Evolutionary conservation across 2,113 vertebrate genomes (phyloP).

Genomic region (Conger conger): DNA sequence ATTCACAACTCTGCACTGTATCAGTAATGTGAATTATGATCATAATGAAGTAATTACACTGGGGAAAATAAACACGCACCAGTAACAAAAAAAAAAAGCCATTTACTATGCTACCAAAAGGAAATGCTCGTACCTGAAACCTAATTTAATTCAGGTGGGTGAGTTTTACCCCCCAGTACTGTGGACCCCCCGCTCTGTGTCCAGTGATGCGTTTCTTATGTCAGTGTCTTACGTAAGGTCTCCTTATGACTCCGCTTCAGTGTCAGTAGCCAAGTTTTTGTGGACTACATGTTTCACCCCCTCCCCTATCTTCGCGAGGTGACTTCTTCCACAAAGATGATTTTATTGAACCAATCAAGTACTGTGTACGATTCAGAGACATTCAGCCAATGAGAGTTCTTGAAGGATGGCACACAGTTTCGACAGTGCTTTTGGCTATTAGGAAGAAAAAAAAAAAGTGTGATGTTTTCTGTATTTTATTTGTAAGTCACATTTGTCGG

Average conservation of each 20-base stretch:
- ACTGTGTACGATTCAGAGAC: neutral
- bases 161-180: neutral
- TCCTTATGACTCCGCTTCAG: neutral
- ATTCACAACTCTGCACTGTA: slow-evolving; percentile 16
- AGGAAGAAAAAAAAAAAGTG: neutral
- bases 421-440: neutral
- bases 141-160: neutral
- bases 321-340: neutral
- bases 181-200: neutral
- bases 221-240: neutral
- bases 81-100: neutral
- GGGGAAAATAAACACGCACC: neutral
- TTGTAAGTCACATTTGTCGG: neutral
- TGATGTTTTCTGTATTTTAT: neutral
- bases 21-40: neutral
- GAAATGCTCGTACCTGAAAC: neutral
- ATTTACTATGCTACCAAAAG: slow-evolving; percentile 14
- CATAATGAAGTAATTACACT: slow-evolving; percentile 17
- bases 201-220: neutral
- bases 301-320: neutral
- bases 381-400: neutral
- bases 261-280: neutral
- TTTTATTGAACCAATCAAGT: neutral
- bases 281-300: neutral
- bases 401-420: neutral